A percentile compares a stretch with the other conserved stretches of the same genome.
These are phyloP conservation scores for Anableps anableps DNA, from an alignment of 2,797 vertebrate species.

Conservation along the genomic window DNA sequence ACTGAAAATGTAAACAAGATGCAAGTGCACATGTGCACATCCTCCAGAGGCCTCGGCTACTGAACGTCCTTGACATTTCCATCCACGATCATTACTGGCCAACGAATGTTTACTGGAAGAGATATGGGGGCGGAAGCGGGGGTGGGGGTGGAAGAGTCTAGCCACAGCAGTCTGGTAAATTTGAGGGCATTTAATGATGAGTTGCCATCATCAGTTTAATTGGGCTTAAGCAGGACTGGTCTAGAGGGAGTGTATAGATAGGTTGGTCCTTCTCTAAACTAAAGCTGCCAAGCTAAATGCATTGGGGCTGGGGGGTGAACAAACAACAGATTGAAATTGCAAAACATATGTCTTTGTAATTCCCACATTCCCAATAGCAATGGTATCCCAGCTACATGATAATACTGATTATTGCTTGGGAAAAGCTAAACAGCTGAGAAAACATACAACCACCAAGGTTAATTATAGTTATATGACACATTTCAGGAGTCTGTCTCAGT, in stretches of 20 bases:
- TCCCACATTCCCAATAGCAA: slow-evolving; percentile 59
- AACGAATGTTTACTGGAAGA: slow-evolving; percentile 40
- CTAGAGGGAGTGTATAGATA: slow-evolving; percentile 59
- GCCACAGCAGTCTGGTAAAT: slow-evolving; percentile 53
- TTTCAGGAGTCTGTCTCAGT: slow-evolving; percentile 63
- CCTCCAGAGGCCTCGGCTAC: slow-evolving; percentile 48
- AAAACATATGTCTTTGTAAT: slow-evolving; percentile 68
- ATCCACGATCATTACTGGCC: slow-evolving; percentile 58
- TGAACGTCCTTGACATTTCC: slow-evolving; percentile 69
- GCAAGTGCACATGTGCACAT: slow-evolving; percentile 52
- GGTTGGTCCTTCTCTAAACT: slow-evolving; percentile 63
- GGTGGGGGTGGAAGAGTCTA: neutral
- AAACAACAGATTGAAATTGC: slow-evolving; percentile 69
- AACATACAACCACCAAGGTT: slow-evolving; percentile 41
- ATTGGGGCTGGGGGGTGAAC: slow-evolving; percentile 58
- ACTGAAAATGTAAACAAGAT: slow-evolving; percentile 61
- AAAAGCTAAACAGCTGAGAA: slow-evolving; percentile 19
- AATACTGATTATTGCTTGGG: slow-evolving; percentile 56
- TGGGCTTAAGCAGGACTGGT: slow-evolving; percentile 64
- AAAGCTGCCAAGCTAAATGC: slow-evolving; percentile 65
- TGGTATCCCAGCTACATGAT: slow-evolving; percentile 47
- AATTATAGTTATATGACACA: slow-evolving; percentile 71
- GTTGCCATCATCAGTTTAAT: slow-evolving; percentile 71
- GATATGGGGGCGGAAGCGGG: slow-evolving; percentile 1
- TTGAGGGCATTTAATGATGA: slow-evolving; percentile 60